Conservation (phyloP, 64 coral and sea anemone genomes). For the Orbicella faveolata region DNA sequence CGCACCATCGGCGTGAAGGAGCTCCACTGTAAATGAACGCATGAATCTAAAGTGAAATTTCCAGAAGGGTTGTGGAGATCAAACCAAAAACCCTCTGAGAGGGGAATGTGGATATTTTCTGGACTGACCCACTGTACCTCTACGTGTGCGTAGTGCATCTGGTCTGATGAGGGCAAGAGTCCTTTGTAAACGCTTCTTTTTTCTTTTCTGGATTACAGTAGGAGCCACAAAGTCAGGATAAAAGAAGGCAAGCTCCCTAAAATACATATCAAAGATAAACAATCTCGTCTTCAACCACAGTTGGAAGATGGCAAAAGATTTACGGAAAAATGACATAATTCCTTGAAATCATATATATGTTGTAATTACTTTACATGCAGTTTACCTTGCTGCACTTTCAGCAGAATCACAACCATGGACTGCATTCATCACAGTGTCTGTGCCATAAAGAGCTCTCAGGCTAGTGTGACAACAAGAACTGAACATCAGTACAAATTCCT, state of each 20-base stretch:
- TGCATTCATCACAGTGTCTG: slow-evolving; percentile 96
- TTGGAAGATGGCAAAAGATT: too few species aligned
- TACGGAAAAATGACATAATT: not conserved
- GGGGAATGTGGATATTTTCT: not conserved
- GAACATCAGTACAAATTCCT: not conserved
- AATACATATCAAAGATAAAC: not conserved
- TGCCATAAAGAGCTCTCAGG: slow-evolving; percentile 95
- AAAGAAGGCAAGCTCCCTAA: slow-evolving; percentile 95
- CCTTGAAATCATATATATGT: not conserved
- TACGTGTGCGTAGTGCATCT: slow-evolving; percentile 82
- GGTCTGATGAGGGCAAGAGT: slow-evolving; percentile 96
- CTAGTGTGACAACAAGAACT: slow-evolving; percentile 36
- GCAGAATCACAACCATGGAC: slow-evolving; percentile 94
- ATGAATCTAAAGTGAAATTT: too few species aligned
- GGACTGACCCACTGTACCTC: slow-evolving; percentile 44
- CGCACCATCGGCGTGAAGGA: too few species aligned
- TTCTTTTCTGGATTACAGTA: slow-evolving; percentile 74
- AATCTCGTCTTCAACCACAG: too few species aligned
- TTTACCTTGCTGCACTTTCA: slow-evolving; percentile 94
- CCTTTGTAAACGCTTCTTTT: slow-evolving; percentile 76
- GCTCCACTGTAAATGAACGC: too few species aligned
- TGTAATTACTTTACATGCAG: not conserved
- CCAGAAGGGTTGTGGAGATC: not conserved
- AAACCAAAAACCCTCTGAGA: not conserved
- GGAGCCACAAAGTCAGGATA: slow-evolving; percentile 98